These are phyloP conservation scores for Scomber scombrus DNA, from an alignment of 2,113 vertebrate species.

Conservation along the genomic window DNA sequence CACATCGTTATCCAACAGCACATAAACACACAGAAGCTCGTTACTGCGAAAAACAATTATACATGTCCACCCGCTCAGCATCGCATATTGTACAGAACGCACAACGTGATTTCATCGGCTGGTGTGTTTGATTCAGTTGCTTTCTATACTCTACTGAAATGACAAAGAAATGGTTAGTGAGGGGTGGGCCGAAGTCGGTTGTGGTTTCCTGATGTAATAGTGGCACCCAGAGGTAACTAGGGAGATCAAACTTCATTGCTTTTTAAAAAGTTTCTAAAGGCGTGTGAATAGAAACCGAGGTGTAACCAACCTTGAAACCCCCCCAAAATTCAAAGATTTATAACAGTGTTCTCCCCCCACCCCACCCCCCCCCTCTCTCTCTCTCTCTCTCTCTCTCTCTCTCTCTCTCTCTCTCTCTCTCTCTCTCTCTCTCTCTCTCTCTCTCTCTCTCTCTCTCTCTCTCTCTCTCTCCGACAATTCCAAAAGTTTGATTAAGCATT, in stretches of 20 bases:
- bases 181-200: constrained; percentile 1
- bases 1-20: constrained; percentile 38
- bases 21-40: neutral
- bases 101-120: neutral
- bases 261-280: neutral
- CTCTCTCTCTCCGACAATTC: too few species aligned
- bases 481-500: too few species aligned
- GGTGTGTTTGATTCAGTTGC: constrained; percentile 15
- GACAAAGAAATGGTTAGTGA: constrained; percentile 29
- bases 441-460: too few species aligned
- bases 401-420: too few species aligned
- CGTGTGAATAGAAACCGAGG: neutral
- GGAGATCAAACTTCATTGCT: too few species aligned
- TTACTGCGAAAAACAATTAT: neutral
- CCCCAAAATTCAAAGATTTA: too few species aligned
- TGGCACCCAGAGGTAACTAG: constrained; percentile 38
- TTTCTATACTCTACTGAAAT: neutral
- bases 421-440: too few species aligned
- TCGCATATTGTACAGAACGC: neutral
- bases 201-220: neutral
- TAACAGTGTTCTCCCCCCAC: too few species aligned
- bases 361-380: too few species aligned
- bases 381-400: too few species aligned
- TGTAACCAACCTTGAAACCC: too few species aligned
- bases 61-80: neutral